Percentiles rank a stretch among this genome's conserved stretches.
phyloP scores from a whole-genome alignment of 2,113 vertebrate genomes.

The Lipotes vexillifer region DNA sequence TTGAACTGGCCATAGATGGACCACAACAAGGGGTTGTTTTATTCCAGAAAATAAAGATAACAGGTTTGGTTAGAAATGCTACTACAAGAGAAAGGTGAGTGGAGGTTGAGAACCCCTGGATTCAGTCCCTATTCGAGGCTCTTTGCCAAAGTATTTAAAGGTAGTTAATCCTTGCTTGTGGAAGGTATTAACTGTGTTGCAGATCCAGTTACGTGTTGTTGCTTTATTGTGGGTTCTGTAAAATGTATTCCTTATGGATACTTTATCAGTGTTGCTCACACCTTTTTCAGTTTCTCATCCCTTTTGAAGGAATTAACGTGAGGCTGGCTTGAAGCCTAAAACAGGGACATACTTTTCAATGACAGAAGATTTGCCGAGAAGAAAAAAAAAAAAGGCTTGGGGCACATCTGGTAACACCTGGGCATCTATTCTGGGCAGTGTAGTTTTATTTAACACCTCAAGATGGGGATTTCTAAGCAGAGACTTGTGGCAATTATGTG shows the following conservation, averaged over 20 bases:
- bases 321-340: conserved; percentile 2
- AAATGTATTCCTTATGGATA: not conserved
- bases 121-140: not conserved
- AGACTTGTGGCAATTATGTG: not conserved
- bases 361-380: not conserved
- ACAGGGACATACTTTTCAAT: not conserved
- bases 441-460: not conserved
- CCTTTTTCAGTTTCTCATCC: not conserved
- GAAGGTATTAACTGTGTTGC: not conserved
- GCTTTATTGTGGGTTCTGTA: not conserved
- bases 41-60: conserved; percentile 18
- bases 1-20: not conserved
- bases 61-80: not conserved
- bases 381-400: not conserved
- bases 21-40: not conserved
- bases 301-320: not conserved
- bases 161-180: not conserved
- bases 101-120: not conserved
- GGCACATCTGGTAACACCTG: not conserved
- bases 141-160: not conserved
- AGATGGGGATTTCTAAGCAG: not conserved
- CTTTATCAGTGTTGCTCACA: not conserved
- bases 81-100: not conserved
- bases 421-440: not conserved
- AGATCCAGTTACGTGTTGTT: not conserved